Evolutionary conservation across 2,888 invertebrate species (phyloP).

Genomic region (Aphrophora alni): DNA sequence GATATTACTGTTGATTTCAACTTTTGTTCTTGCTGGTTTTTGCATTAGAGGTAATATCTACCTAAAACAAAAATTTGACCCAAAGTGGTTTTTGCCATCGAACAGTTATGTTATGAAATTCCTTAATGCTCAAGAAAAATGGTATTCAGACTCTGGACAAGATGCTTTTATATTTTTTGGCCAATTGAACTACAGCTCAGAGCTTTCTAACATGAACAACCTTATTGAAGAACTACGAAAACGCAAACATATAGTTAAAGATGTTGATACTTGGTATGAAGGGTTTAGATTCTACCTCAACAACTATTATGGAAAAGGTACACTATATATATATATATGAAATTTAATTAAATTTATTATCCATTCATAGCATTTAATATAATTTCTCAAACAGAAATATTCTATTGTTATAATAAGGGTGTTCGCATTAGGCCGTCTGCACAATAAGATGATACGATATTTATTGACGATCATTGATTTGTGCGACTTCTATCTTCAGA

Average conservation of each 20-base stretch:
- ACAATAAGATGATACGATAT: too few relatives aligned
- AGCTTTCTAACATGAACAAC: slow-evolving; percentile 65
- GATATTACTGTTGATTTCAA: slow-evolving; percentile 65
- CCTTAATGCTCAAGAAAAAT: slow-evolving; percentile 62
- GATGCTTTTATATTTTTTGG: slow-evolving; percentile 72
- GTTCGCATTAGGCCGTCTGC: too few relatives aligned
- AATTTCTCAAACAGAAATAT: background rate
- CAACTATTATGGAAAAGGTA: slow-evolving; percentile 65
- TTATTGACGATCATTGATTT: too few relatives aligned
- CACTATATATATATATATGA: slow-evolving; percentile 29
- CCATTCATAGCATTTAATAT: background rate
- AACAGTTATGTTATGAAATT: slow-evolving; percentile 71
- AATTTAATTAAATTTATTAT: background rate
- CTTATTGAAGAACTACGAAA: slow-evolving; percentile 63
- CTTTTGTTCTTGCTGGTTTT: slow-evolving; percentile 65
- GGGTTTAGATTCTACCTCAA: slow-evolving; percentile 69
- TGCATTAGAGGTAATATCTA: slow-evolving; percentile 68
- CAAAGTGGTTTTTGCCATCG: slow-evolving; percentile 78
- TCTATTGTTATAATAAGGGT: background rate
- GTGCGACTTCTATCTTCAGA: too few relatives aligned
- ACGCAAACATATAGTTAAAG: slow-evolving; percentile 62
- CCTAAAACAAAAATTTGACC: slow-evolving; percentile 80
- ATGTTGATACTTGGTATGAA: slow-evolving; percentile 69
- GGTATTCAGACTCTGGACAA: slow-evolving; percentile 71
- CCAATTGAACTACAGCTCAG: slow-evolving; percentile 67